A percentile compares a stretch with the other conserved stretches of the same genome.
These are phyloP conservation scores for Centroberyx gerrardi DNA, from an alignment of 2,797 vertebrate species.

Conservation along the genomic window DNA sequence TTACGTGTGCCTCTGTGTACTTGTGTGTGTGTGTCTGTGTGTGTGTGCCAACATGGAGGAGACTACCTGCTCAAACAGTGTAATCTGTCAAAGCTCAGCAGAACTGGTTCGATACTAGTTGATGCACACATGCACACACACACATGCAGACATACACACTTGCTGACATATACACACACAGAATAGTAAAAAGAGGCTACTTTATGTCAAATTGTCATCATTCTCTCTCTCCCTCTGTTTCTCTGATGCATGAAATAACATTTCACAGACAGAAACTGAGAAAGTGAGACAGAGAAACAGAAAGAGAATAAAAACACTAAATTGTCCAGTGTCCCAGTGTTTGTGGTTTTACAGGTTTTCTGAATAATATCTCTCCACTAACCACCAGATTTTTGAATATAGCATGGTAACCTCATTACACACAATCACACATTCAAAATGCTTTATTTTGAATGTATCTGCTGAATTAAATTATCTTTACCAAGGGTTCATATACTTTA, in stretches of 20 bases:
- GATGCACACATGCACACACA: neutral
- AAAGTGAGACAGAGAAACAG: neutral
- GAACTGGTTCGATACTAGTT: constrained; percentile 34
- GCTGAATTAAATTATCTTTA: neutral
- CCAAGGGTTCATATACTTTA: neutral
- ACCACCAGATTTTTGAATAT: neutral
- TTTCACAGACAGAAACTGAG: neutral
- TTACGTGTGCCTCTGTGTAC: neutral
- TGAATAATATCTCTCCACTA: neutral
- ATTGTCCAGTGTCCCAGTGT: neutral
- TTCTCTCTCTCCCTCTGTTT: constrained; percentile 12
- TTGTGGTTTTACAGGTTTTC: neutral
- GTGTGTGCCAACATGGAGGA: constrained; percentile 23
- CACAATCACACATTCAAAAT: neutral
- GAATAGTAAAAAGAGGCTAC: neutral
- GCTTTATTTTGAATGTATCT: neutral
- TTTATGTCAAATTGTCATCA: constrained; percentile 11
- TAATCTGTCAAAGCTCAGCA: constrained; percentile 46
- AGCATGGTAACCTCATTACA: neutral
- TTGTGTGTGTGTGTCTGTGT: constrained; percentile 14
- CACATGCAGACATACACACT: neutral
- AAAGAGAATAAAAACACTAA: neutral
- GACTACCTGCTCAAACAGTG: constrained; percentile 40
- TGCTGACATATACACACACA: neutral
- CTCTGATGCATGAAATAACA: constrained; percentile 1